Percentiles rank a stretch among this genome's conserved stretches.
Conservation (phyloP, 2,113 vertebrate genomes). For the Eclectus roratus region DNA sequence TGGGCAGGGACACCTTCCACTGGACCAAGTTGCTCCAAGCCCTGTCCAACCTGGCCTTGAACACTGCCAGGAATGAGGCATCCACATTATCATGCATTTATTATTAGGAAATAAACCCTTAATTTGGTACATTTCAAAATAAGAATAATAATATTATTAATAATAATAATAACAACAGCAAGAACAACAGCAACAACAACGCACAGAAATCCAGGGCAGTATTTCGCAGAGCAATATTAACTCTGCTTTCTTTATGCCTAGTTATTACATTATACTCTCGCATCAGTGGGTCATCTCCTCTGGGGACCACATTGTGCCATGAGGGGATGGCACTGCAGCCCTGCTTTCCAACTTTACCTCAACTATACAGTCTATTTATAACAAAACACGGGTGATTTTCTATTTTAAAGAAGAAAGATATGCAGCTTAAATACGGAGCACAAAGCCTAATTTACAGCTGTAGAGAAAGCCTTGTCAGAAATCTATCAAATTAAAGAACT, state of each 20-base stretch:
- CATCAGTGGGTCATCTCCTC: not conserved
- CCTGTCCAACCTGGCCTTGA: not conserved
- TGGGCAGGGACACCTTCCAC: not conserved
- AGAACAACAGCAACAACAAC: not conserved
- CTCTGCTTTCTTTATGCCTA: not conserved
- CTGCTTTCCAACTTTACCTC: not conserved
- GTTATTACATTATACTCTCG: not conserved
- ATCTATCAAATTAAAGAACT: not conserved
- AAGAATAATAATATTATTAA: not conserved
- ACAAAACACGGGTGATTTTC: rapidly evolving
- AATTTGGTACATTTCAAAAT: not conserved
- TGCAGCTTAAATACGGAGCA: not conserved
- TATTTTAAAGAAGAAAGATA: not conserved
- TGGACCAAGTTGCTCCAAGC: not conserved
- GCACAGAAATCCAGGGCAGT: not conserved
- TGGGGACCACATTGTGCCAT: too few species aligned
- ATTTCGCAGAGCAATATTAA: not conserved
- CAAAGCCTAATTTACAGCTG: not conserved
- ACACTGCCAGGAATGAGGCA: not conserved
- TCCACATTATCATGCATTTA: not conserved
- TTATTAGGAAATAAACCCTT: not conserved
- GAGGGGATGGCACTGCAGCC: not conserved
- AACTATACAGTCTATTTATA: not conserved
- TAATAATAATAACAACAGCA: not conserved
- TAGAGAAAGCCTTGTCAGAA: not conserved